Evolutionary conservation across 2,888 invertebrate genomes (phyloP).

Genomic region (Brenthis ino): DNA sequence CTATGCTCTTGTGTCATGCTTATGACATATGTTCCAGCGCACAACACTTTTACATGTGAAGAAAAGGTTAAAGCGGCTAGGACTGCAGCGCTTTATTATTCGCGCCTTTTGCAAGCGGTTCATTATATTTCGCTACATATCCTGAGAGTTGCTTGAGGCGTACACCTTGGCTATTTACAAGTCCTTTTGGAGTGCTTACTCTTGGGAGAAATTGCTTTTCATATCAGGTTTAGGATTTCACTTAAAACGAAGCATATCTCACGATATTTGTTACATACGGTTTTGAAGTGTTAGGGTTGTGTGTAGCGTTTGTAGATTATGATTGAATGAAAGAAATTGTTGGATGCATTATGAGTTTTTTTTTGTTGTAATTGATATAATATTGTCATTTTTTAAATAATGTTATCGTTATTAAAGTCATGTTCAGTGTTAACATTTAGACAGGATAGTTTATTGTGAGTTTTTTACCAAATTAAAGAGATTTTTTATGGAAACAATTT

Average conservation of each 20-base stretch:
- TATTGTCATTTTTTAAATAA: neutral
- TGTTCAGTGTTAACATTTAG: neutral
- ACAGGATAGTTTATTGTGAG: neutral
- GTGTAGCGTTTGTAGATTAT: neutral
- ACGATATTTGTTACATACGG: neutral
- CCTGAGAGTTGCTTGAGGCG: constrained; percentile 20
- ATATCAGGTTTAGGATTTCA: neutral
- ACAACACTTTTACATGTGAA: constrained; percentile 12
- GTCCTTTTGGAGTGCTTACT: constrained; percentile 15
- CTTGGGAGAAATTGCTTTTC: constrained; percentile 4
- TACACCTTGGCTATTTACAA: constrained; percentile 24
- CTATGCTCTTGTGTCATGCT: neutral
- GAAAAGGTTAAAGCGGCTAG: constrained; percentile 22
- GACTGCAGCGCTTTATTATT: constrained; percentile 17
- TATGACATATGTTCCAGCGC: constrained; percentile 4
- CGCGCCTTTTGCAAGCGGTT: constrained; percentile 21
- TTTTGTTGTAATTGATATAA: no score
- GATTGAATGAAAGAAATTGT: no score
- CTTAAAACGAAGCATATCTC: constrained; percentile 3
- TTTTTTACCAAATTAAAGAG: constrained; percentile 6
- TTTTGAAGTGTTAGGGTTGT: neutral
- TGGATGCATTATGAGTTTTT: no score
- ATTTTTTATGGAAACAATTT: constrained; percentile 22
- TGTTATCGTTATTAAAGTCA: neutral
- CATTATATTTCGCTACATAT: constrained; percentile 15